Percentiles rank a stretch among this genome's conserved stretches.
Evolutionary conservation across 2,888 invertebrate genomes (phyloP).

Genomic region (Phalangium opilio): DNA sequence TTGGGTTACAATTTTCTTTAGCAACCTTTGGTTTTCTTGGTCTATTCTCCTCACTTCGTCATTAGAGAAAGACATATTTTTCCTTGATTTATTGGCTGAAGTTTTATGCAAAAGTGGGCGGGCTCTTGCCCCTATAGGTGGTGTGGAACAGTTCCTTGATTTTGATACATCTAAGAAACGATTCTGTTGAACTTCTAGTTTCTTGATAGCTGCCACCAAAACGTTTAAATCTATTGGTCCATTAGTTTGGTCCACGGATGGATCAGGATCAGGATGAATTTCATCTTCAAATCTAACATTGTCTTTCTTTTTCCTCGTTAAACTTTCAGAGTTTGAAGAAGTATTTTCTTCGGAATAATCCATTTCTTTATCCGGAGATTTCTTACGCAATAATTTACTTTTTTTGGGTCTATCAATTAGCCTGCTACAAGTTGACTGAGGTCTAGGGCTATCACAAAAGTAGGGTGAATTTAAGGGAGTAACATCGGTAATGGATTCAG

Average conservation of each 20-base stretch:
- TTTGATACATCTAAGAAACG: neutral
- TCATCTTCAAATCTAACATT: conserved; percentile 14
- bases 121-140: conserved; percentile 4
- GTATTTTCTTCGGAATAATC: neutral
- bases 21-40: conserved; percentile 33
- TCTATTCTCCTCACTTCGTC: conserved; percentile 34
- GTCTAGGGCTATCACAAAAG: conserved; percentile 9
- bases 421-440: neutral
- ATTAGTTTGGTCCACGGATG: neutral
- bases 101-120: no score
- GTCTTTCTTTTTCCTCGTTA: conserved; percentile 6
- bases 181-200: conserved; percentile 12
- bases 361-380: no score
- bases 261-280: neutral
- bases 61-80: conserved; percentile 35
- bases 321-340: neutral
- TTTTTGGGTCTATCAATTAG: neutral
- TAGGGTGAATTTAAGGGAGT: conserved; percentile 12
- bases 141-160: conserved; percentile 5
- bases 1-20: conserved; percentile 32
- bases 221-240: conserved; percentile 8
- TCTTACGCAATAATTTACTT: neutral
- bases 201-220: conserved; percentile 13
- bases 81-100: conserved; percentile 7
- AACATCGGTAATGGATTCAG: conserved; percentile 16